A percentile compares a stretch with the other conserved stretches of the same genome.
These are phyloP conservation scores for Sapajus apella DNA, from an alignment of 2,113 vertebrate species.

Conservation along the genomic window DNA sequence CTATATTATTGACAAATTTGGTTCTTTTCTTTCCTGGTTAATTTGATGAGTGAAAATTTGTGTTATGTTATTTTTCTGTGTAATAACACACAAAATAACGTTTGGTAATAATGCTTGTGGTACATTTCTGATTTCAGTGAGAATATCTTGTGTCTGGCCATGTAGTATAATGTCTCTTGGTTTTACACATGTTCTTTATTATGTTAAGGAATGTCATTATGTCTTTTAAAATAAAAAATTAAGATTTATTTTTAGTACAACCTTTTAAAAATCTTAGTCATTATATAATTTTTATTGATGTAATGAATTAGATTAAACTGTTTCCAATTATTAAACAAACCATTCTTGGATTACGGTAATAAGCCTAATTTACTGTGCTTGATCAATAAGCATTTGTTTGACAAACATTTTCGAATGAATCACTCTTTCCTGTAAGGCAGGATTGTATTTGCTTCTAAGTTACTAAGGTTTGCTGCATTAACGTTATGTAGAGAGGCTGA, in stretches of 20 bases:
- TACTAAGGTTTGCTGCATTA: no score
- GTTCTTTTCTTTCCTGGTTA: background rate
- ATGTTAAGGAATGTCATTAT: background rate
- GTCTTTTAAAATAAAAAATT: background rate
- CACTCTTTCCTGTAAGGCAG: background rate
- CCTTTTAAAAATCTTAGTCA: background rate
- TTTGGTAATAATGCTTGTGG: background rate
- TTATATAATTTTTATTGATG: background rate
- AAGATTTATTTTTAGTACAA: background rate
- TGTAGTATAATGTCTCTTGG: fast-evolving
- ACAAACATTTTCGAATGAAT: background rate
- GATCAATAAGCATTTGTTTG: background rate
- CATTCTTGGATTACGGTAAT: background rate
- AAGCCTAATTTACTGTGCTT: background rate
- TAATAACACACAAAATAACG: background rate
- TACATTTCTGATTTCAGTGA: background rate
- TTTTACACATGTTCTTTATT: background rate
- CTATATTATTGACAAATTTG: background rate
- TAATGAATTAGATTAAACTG: background rate
- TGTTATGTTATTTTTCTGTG: background rate
- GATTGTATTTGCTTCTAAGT: background rate
- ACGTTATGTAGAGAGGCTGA: background rate
- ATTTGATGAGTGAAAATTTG: background rate
- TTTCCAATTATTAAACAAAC: background rate
- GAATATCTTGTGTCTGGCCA: background rate